phyloP scores from a whole-genome alignment of 2,797 vertebrate species.

The Natrix natrix region DNA sequence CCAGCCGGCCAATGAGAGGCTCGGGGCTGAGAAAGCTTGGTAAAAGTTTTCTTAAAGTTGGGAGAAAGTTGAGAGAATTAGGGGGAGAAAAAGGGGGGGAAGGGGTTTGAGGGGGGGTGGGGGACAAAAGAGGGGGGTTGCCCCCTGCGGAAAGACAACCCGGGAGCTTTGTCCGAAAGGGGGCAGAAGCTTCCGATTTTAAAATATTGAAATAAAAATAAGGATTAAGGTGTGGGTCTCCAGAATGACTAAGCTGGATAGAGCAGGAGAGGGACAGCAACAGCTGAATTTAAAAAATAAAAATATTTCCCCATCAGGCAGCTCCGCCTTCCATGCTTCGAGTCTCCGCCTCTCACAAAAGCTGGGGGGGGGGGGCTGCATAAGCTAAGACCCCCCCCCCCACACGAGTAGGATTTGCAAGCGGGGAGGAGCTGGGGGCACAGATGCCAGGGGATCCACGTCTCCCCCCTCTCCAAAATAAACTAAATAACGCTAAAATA shows the following conservation, averaged over 20 bases:
- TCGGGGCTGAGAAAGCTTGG: not conserved
- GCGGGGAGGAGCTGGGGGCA: not conserved
- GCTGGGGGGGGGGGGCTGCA: too few relatives aligned
- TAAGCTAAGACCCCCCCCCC: not conserved
- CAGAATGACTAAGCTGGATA: not conserved
- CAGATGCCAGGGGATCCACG: too few relatives aligned
- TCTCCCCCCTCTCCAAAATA: not conserved
- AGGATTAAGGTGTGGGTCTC: not conserved
- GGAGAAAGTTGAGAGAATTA: not conserved
- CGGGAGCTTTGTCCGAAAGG: not conserved
- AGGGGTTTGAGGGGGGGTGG: not conserved
- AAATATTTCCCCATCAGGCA: too few relatives aligned
- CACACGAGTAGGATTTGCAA: too few relatives aligned
- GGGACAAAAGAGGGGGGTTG: not conserved
- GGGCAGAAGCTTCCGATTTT: not conserved
- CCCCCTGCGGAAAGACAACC: not conserved
- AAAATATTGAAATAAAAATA: too few relatives aligned
- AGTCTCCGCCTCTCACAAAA: too few relatives aligned
- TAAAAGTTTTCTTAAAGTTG: not conserved
- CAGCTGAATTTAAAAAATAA: not conserved
- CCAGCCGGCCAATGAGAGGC: not conserved
- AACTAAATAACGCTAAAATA: not conserved
- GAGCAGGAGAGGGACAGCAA: not conserved
- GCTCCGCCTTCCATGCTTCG: too few relatives aligned
- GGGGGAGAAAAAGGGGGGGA: rapidly evolving